phyloP scores from a whole-genome alignment of 1,140 invertebrate genomes.

The Leptinotarsa defecta region DNA sequence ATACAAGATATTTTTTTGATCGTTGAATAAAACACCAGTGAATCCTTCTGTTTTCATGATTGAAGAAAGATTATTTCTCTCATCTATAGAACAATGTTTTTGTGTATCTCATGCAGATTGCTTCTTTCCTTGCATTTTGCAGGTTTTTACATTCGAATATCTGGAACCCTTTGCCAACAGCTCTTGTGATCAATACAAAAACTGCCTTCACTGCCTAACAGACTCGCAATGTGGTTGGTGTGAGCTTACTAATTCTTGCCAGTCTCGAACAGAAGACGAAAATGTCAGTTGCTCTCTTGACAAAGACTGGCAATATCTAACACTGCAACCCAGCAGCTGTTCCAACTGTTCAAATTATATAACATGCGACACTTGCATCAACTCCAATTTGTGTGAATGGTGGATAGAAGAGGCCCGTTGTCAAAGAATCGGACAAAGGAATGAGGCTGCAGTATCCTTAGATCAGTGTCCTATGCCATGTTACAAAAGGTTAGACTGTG shows the following conservation, averaged over 20 bases:
- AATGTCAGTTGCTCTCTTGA: conserved; percentile 62
- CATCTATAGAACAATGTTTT: no score
- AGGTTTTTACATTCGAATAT: conserved; percentile 86
- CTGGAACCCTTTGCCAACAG: conserved; percentile 83
- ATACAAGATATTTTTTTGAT: no score
- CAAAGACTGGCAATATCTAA: conserved; percentile 77
- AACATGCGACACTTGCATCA: conserved; percentile 79
- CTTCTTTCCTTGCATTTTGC: conserved; percentile 2
- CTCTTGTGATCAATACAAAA: conserved; percentile 76
- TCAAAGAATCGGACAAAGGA: conserved; percentile 73
- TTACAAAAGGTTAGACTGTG: conserved; percentile 74
- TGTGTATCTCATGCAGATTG: no score
- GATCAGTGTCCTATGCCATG: conserved; percentile 76
- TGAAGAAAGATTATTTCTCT: no score
- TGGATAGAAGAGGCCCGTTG: conserved; percentile 83
- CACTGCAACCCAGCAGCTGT: conserved; percentile 79
- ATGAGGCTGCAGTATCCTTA: conserved; percentile 66
- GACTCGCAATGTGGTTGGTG: conserved; percentile 93
- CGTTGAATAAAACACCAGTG: no score
- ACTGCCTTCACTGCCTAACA: conserved; percentile 85
- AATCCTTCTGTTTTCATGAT: no score
- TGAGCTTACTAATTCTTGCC: conserved; percentile 68
- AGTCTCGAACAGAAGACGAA: conserved; percentile 68
- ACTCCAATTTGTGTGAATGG: conserved; percentile 80
- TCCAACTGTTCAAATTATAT: conserved; percentile 86